phyloP scores from a whole-genome alignment of 2,797 vertebrate genomes.

The Anguilla pacifica region DNA sequence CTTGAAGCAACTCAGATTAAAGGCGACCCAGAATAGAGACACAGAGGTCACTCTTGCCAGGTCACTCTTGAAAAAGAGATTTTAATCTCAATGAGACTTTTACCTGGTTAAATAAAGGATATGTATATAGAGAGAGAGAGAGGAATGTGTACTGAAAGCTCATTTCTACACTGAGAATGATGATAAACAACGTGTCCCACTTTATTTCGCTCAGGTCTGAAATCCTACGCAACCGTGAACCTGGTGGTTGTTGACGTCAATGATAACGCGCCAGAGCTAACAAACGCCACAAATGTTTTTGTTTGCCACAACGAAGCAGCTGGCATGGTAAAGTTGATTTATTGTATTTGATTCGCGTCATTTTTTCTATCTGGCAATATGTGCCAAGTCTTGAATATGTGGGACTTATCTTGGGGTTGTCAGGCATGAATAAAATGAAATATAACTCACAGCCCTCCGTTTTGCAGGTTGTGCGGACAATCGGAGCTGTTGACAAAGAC shows the following conservation, averaged over 20 bases:
- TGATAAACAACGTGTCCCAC: neutral
- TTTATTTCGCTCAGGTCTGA: conserved; percentile 68
- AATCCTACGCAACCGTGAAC: conserved; percentile 78
- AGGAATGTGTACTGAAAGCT: neutral
- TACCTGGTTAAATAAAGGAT: no score
- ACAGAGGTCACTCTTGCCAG: neutral
- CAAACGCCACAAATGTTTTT: conserved; percentile 67
- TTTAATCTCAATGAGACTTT: no score
- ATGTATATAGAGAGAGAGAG: no score
- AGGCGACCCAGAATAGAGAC: neutral
- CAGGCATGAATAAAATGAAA: neutral
- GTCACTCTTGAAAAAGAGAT: no score
- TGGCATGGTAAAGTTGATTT: conserved; percentile 71
- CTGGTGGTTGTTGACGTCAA: conserved; percentile 84
- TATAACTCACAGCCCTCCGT: neutral
- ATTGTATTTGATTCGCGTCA: neutral
- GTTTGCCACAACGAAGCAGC: conserved; percentile 84
- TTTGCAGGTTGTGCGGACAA: conserved; percentile 77
- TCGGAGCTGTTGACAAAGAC: conserved; percentile 86
- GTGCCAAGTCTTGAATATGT: neutral
- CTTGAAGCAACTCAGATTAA: neutral
- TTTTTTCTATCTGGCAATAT: neutral
- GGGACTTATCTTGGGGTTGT: neutral
- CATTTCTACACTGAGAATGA: neutral
- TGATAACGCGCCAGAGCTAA: conserved; percentile 86